These are phyloP conservation scores for Holothuria leucospilota DNA, from an alignment of 53 echinoderm and acorn worm species.

Conservation along the genomic window DNA sequence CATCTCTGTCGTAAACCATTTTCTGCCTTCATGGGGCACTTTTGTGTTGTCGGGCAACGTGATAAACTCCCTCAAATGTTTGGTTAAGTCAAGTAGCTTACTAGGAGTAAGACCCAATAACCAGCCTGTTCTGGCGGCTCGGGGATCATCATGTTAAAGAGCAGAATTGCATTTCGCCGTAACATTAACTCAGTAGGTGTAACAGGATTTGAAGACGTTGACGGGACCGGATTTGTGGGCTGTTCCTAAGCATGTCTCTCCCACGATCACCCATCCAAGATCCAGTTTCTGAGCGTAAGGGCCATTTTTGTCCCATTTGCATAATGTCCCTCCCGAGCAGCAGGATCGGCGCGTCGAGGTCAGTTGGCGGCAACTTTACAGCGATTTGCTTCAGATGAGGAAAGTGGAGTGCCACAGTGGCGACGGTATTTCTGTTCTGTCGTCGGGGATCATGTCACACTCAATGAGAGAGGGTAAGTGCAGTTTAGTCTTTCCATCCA, in stretches of 20 bases:
- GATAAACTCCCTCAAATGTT: background rate
- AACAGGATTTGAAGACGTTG: too few relatives aligned
- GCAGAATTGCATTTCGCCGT: constrained; percentile 48
- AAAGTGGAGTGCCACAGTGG: constrained; percentile 27
- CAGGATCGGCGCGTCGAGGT: too few relatives aligned
- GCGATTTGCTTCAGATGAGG: constrained; percentile 54
- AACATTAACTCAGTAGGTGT: constrained; percentile 56
- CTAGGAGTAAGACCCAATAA: background rate
- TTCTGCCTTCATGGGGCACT: too few relatives aligned
- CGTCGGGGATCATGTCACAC: constrained; percentile 30
- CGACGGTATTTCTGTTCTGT: constrained; percentile 51
- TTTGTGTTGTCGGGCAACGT: background rate
- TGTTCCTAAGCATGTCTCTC: too few relatives aligned
- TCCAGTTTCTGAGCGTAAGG: too few relatives aligned
- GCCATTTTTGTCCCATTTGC: too few relatives aligned
- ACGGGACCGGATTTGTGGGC: too few relatives aligned
- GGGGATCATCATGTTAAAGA: constrained; percentile 34
- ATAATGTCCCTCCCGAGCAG: too few relatives aligned
- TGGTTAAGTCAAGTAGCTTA: background rate
- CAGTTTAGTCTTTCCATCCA: constrained; percentile 24
- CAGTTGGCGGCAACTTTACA: background rate
- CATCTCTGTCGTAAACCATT: too few relatives aligned
- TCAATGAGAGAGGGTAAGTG: constrained; percentile 1
- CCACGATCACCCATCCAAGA: too few relatives aligned
- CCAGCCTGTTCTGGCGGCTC: background rate